Base-by-base conservation (phyloP, 2,113 vertebrate species). In the Planiliza haematocheilus region DNA sequence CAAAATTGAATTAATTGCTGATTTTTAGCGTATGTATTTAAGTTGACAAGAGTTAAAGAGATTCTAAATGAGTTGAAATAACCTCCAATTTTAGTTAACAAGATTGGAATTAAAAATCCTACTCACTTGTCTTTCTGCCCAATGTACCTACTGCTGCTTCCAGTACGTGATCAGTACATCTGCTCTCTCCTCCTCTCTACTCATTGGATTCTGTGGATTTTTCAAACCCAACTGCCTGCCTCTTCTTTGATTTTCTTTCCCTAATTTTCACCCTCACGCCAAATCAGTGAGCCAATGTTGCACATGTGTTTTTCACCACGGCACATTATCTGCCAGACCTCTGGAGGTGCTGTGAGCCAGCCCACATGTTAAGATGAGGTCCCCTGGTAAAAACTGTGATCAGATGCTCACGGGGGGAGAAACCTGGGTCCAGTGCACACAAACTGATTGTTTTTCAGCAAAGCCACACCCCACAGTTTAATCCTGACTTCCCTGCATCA, bases 321-420 rank as follows among this genome's bases (percentile, higher is more conserved):
- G n/a, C n/a, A n/a, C n/a, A n/a, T n/a, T n/a, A n/a, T n/a, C 60
- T 48, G 66, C 37, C 18, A 57, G 21, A 74, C 65, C 20, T 36
- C 60, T 57, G n/a, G 37, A 5, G 45, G 36, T 39, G 16, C 21
- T 57, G 70, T 45, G 37, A 50, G 18, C 20, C 48, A 50, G 48
- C 8, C 43, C 24, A 30, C 51, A 65, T 56, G 43, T 7, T 0
- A 64, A n/a, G 41, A 39, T 24, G 17, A 58, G 56, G 17, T 43
- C 20, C 45, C 10, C 67, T 50, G 55, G 43, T n/a, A 18, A 59
- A 50, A 37, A 20, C 30, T 59, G 48, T 70, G 67, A 50, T 50
- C 48, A 50, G 48, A 50, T 20, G 48, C 50, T 59, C 36, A 50
- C 30, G 21, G 30, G 36, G 34, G 17, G 20, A 41, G 36, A 39